Evolutionary conservation across 2,888 invertebrate species (phyloP).

Genomic region (Acronicta alni): DNA sequence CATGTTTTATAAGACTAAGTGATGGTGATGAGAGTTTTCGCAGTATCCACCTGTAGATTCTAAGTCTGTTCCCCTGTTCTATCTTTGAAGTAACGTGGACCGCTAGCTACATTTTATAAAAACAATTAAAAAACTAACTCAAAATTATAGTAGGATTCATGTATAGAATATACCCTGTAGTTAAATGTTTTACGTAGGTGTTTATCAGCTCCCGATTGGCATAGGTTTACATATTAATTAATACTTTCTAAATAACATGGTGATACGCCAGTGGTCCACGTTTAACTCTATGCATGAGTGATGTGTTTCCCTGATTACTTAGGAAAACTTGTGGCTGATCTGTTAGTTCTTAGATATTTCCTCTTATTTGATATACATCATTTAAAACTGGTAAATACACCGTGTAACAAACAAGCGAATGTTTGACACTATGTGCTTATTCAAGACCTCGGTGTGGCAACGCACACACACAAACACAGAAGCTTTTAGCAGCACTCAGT

Average conservation of each 20-base stretch:
- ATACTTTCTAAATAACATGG: no score
- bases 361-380: constrained; percentile 51
- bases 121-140: constrained; percentile 15
- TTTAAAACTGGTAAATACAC: constrained; percentile 48
- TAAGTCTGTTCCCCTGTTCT: constrained; percentile 72
- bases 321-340: constrained; percentile 76
- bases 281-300: constrained; percentile 74
- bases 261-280: constrained; percentile 66
- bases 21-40: constrained; percentile 82
- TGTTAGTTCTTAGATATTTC: constrained; percentile 71
- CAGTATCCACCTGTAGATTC: constrained; percentile 79
- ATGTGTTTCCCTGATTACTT: constrained; percentile 71
- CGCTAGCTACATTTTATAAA: constrained; percentile 64
- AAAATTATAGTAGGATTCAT: constrained; percentile 26
- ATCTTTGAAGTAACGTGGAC: constrained; percentile 67
- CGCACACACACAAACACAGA: constrained; percentile 53
- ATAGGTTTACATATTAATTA: neutral
- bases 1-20: constrained; percentile 75
- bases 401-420: constrained; percentile 58
- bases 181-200: constrained; percentile 27
- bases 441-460: constrained; percentile 49
- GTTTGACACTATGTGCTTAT: constrained; percentile 60
- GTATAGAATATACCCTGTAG: constrained; percentile 9
- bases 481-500: constrained; percentile 67
- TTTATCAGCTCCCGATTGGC: constrained; percentile 24